Conservation (phyloP, 2,113 vertebrate genomes). For the Scophthalmus maximus region DNA sequence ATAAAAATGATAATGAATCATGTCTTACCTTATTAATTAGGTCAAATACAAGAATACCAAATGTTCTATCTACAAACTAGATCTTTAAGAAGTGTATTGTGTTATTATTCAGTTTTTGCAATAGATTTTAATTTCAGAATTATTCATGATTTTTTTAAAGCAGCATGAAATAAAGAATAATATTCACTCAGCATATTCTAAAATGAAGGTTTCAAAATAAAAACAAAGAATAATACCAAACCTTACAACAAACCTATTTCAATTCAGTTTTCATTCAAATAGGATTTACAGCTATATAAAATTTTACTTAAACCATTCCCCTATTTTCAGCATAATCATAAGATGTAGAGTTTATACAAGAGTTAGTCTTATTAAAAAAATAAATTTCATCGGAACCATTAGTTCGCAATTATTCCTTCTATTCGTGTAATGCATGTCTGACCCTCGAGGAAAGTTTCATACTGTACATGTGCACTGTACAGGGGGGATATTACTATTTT, state of each 20-base stretch:
- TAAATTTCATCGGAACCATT: neutral
- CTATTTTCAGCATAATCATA: neutral
- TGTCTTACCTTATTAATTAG: neutral
- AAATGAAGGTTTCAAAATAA: neutral
- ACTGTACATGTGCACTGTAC: neutral
- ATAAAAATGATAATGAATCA: neutral
- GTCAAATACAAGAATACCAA: neutral
- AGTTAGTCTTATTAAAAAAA: neutral
- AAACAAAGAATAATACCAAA: neutral
- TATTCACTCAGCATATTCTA: neutral
- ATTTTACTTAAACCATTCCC: neutral
- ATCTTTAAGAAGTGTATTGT: neutral
- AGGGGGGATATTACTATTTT: neutral
- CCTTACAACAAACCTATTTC: no score
- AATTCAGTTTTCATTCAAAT: neutral
- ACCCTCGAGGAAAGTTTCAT: neutral
- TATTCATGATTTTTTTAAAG: neutral
- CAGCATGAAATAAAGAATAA: neutral
- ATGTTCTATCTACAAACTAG: neutral
- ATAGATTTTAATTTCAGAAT: neutral
- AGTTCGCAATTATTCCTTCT: neutral
- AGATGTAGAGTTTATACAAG: neutral
- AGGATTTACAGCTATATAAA: neutral
- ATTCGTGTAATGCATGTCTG: neutral
- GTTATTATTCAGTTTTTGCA: no score